Evolutionary conservation across 2,888 invertebrate genomes (phyloP), one percentile per base, ranked within the genome.

Genomic region (Drosophila putrida): DNA sequence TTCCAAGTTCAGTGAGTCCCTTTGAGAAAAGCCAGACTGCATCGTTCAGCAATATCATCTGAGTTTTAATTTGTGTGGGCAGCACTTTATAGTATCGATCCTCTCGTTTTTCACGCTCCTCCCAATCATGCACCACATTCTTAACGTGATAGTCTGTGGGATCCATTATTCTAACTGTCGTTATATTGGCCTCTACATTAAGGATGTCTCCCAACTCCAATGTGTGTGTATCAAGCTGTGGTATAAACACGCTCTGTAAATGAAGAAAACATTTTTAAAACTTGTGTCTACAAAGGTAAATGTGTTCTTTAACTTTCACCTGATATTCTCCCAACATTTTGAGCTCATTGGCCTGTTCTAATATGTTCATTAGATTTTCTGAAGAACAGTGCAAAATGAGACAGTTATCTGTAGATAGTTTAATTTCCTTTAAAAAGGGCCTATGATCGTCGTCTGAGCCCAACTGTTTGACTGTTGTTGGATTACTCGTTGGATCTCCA

Each of bases 291-390:
- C 28, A 28, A 8, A 28, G 28, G 28, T 6, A 28, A 0, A 4
- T 28, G 5, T 28, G 4, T 8, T 1, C 8, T 28, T 28, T 28
- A 28, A 28, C 5, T 28, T 6, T 41, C 86, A 95, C 95, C 93
- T 96, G 96, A 92, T 96, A 96, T 88, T 96, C 96, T 6, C 96
- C 96, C 79, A 97, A 93, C 93, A 98, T 95, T 80, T 96, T 96
- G 28, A 98, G 95, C 92, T 96, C 95, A 74, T 95, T 94, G 0
- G 98, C 97, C 92, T 98, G 96, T 38, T 94, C 93, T 75, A 97
- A 93, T 58, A 97, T 94, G 36, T 93, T 93, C 4, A 94, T 83
- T 28, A 97, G 93, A 82, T 95, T 95, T n/a, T 95, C 94, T 0
- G 95, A 92, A 4, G 95, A 93, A 89, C 97, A 96, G 89, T 97